Evolutionary conservation across 2,888 invertebrate species (phyloP), one percentile per base, ranked within the genome.

Genomic region (Cybosia mesomella): DNA sequence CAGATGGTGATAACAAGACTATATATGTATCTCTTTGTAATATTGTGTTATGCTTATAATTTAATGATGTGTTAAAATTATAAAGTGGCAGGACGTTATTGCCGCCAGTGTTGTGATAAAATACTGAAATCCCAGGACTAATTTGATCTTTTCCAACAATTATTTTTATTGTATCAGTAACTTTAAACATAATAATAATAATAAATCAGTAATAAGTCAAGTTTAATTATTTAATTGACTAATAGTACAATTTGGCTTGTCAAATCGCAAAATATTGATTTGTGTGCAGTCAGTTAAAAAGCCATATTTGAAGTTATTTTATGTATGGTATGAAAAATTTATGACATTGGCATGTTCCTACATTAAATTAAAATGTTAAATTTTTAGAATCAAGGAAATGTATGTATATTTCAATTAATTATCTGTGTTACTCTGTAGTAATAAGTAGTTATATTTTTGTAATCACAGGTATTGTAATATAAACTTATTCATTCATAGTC

Each of bases 381-480:
- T 83, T 76, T 79, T 83, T 77, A 79, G 75, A 87, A 82, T 87
- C 81, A 84, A 85, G 81, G 86, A 79, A 84, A 81, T 83, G 72
- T 84, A 77, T 85, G 79, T 87, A 85, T 86, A 85, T 84, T 88
- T 89, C 86, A 86, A 87, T 89, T 89, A 87, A 87, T 89, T 89
- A 89, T 88, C 85, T 90, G 87, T 90, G 86, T 89, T 89, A 89
- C 81, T 87, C 85, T 81, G 83, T 92, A 91, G 87, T 83, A 81
- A 84, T 92, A 91, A 89, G 91, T 92, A 90, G 90, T 88, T 88
- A 89, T 94, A 93, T 93, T 93, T 94, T 93, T 94, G 87, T 93
- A 93, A 91, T 89, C 88, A 87, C 86, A 75, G 74, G 83, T 87
- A 87, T 84, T 84, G 79, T 86, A 80, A 84, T 85, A 83, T 78